Evolutionary conservation across 2,797 vertebrate genomes (phyloP).

Genomic region (Xyrichtys novacula): DNA sequence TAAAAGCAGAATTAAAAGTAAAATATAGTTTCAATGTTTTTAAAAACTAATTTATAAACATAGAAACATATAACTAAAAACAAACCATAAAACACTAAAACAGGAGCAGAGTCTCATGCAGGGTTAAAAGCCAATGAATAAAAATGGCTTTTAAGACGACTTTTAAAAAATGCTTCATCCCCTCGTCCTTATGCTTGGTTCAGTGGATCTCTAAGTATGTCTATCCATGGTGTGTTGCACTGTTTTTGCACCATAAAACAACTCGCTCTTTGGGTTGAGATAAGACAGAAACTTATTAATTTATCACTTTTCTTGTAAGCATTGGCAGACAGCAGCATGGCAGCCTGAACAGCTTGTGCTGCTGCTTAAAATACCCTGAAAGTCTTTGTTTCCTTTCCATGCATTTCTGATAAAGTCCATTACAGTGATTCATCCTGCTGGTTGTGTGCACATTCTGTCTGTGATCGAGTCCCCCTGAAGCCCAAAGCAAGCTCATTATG

Average conservation of each 20-base stretch:
- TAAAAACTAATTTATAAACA: no score
- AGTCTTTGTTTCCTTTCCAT: constrained; percentile 56
- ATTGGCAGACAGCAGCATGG: constrained; percentile 3
- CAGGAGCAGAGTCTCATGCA: no score
- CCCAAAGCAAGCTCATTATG: constrained; percentile 62
- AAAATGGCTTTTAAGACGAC: no score
- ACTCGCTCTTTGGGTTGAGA: constrained; percentile 29
- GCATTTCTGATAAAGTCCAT: constrained; percentile 55
- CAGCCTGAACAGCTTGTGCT: constrained; percentile 51
- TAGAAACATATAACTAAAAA: no score
- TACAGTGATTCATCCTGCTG: constrained; percentile 54
- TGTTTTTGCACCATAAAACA: constrained; percentile 3
- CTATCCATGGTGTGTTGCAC: constrained; percentile 1
- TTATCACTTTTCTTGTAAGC: constrained; percentile 32
- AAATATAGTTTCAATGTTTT: no score
- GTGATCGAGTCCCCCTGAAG: constrained; percentile 46
- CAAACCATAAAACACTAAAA: no score
- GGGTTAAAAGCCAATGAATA: no score
- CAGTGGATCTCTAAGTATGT: constrained; percentile 12
- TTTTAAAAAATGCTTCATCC: no score
- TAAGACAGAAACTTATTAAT: constrained; percentile 32
- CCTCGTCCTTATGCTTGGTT: no score
- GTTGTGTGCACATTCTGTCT: constrained; percentile 48
- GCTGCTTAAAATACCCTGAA: constrained; percentile 50
- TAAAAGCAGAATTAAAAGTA: no score